phyloP scores from a whole-genome alignment of 2,113 vertebrate genomes.

The Anolis sagrei region DNA sequence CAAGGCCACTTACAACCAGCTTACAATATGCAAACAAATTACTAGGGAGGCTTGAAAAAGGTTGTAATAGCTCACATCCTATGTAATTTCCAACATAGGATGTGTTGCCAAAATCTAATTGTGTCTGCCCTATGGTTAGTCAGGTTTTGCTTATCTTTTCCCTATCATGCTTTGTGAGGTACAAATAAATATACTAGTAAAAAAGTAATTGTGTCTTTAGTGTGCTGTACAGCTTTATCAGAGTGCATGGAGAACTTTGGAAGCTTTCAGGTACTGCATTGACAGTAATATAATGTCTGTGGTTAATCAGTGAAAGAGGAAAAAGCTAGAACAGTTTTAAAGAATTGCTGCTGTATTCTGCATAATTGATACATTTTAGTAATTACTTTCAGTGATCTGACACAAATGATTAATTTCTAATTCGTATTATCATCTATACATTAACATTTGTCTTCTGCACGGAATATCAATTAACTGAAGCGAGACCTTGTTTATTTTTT shows the following conservation, averaged over 20 bases:
- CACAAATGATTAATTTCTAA: neutral
- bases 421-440: neutral
- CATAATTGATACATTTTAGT: neutral
- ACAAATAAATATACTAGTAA: too few relatives aligned
- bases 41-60: too few relatives aligned
- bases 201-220: neutral
- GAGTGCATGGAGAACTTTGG: neutral
- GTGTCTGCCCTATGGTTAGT: neutral
- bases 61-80: too few relatives aligned
- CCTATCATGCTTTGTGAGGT: neutral
- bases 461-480: neutral
- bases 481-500: neutral
- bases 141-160: neutral
- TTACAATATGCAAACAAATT: too few relatives aligned
- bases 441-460: neutral
- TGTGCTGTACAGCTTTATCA: neutral
- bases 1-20: too few relatives aligned
- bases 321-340: neutral
- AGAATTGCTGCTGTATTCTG: neutral
- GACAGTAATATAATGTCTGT: neutral
- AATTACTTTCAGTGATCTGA: constrained; percentile 5
- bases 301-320: neutral
- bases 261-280: neutral
- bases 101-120: neutral
- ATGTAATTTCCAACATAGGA: neutral